These are phyloP conservation scores for Tetranychus urticae DNA, from an alignment of 1,140 invertebrate genomes.

Conservation along the genomic window DNA sequence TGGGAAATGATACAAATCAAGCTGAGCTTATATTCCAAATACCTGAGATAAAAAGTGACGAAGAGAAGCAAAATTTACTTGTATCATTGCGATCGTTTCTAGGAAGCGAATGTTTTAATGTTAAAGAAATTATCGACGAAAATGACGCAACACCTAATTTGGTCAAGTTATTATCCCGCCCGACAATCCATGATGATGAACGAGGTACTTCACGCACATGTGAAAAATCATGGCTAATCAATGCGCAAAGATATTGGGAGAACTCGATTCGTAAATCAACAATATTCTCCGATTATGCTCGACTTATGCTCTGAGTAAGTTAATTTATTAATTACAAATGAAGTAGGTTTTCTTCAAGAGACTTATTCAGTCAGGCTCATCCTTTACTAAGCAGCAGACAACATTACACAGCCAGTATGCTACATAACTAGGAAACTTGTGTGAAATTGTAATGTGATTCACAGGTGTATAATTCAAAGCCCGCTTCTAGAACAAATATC, in stretches of 20 bases:
- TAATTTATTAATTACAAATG: no score
- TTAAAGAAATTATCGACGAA: slow-evolving; percentile 3
- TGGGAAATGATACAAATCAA: slow-evolving; percentile 3
- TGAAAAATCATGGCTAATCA: slow-evolving; percentile 6
- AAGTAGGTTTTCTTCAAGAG: no score
- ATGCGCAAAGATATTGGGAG: slow-evolving; percentile 8
- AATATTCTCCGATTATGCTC: slow-evolving; percentile 8
- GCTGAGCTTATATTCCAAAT: slow-evolving; percentile 6
- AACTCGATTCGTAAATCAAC: slow-evolving; percentile 7
- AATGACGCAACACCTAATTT: slow-evolving; percentile 3
- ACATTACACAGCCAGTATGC: no score
- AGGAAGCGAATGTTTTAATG: not conserved
- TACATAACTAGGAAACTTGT: no score
- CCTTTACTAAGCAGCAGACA: no score
- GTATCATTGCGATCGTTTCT: not conserved
- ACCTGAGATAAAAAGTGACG: not conserved
- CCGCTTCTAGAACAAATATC: no score
- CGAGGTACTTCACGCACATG: not conserved
- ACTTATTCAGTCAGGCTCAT: no score
- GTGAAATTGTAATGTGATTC: no score
- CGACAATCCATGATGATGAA: not conserved
- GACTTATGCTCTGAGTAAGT: slow-evolving; percentile 6
- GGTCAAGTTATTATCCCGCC: not conserved
- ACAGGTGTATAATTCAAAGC: no score
- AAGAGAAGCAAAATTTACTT: not conserved